Base-by-base conservation (phyloP, 35 echinoderm and acorn worm species). In the Eucidaris tribuloides region DNA sequence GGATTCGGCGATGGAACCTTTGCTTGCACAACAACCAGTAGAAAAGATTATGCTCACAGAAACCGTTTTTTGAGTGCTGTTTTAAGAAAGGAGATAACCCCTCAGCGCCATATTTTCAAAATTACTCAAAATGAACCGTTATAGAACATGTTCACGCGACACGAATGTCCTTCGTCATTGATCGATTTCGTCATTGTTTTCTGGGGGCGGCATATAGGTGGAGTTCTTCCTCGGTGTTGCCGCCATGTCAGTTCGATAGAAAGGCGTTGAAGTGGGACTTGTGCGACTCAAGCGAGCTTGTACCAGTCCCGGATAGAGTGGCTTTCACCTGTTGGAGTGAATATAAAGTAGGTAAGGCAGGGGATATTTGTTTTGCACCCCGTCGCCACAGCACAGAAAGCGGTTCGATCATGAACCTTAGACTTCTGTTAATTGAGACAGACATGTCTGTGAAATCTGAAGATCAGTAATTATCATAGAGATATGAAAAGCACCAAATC, bases 61-160 rank as follows among this genome's bases (percentile, higher is more conserved):
- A n/a, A n/a, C n/a, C n/a, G n/a, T n/a, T n/a, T n/a, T n/a, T n/a
- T n/a, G n/a, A n/a, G n/a, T n/a, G n/a, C n/a, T n/a, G n/a, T n/a
- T n/a, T n/a, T n/a, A n/a, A n/a, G n/a, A n/a, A n/a, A n/a, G n/a
- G n/a, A n/a, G n/a, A n/a, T n/a, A n/a, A n/a, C n/a, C n/a, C n/a
- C n/a, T n/a, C n/a, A n/a, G n/a, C n/a, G n/a, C n/a, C n/a, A n/a
- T n/a, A n/a, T n/a, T n/a, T n/a, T n/a, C n/a, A n/a, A n/a, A 83
- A 50, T 55, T 87, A 83, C 78, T 92, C 90, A 82, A 92, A 92
- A 2, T 83, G 38, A 52, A 78, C 62, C 38, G 83, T 59, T 65
- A 62, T 61, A 81, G n/a, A n/a, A n/a, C n/a, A 92, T 72, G 48
- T 65, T 74, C n/a, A 42, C 13, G 46, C 28, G 81, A 0, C 76